Evolutionary conservation across 2,888 invertebrate genomes (phyloP).

Genomic region (Oxycera nigricornis): DNA sequence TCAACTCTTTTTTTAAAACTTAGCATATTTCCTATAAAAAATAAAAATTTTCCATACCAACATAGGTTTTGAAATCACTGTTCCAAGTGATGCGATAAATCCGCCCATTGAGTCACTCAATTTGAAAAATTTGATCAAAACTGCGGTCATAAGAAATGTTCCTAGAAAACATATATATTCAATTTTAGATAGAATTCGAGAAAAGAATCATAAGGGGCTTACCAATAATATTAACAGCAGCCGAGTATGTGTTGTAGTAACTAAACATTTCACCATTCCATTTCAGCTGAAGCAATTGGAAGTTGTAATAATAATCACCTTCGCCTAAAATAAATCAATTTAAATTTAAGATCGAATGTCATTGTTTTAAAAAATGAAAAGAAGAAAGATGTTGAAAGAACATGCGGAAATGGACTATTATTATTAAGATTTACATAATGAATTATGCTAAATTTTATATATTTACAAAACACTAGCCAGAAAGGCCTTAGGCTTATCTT

Average conservation of each 20-base stretch:
- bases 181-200: background rate
- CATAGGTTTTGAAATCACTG: constrained; percentile 56
- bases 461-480: no score
- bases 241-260: constrained; percentile 56
- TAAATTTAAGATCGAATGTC: no score
- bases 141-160: constrained; percentile 59
- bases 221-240: constrained; percentile 55
- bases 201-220: no score
- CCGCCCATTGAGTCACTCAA: constrained; percentile 59
- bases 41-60: constrained; percentile 53
- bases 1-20: no score
- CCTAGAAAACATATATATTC: constrained; percentile 50
- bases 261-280: constrained; percentile 60
- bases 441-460: no score
- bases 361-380: no score
- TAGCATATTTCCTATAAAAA: background rate
- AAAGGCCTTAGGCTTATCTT: no score
- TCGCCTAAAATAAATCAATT: constrained; percentile 56
- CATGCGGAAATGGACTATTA: no score
- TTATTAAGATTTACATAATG: no score
- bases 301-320: constrained; percentile 59
- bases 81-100: constrained; percentile 56
- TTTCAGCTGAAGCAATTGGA: constrained; percentile 56
- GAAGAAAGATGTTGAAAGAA: background rate
- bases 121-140: constrained; percentile 58